Conservation (phyloP, 2,888 invertebrate genomes). For the Hirtodrosophila histrioides region DNA sequence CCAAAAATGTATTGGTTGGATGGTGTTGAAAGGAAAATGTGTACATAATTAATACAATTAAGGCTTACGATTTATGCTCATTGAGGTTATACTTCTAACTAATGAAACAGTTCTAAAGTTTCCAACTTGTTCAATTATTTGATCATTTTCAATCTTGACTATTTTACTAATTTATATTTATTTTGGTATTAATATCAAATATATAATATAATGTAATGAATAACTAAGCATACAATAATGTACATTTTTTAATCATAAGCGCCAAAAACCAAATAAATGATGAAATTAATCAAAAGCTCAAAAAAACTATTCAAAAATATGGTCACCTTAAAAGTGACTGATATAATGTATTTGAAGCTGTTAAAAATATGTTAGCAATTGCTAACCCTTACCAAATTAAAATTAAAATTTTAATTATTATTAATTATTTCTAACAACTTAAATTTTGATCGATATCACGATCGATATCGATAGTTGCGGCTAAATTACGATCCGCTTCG, state of each 20-base stretch:
- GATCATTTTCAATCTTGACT: conserved; percentile 4
- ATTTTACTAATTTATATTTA: conserved; percentile 33
- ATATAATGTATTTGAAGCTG: too few relatives aligned
- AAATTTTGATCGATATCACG: too few relatives aligned
- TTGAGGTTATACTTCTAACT: conserved; percentile 71
- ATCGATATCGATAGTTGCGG: too few relatives aligned
- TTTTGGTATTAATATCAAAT: conserved; percentile 43
- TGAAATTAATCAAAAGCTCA: conserved; percentile 12
- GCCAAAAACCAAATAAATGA: conserved; percentile 46
- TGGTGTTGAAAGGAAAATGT: conserved; percentile 17
- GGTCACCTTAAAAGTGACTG: not conserved
- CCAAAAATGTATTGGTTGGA: conserved; percentile 12
- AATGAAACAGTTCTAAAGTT: conserved; percentile 45
- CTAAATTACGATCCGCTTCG: too few relatives aligned
- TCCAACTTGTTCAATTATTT: conserved; percentile 56
- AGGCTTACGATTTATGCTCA: conserved; percentile 69
- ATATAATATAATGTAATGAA: conserved; percentile 16
- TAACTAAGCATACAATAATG: conserved; percentile 29
- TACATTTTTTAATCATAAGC: conserved; percentile 58
- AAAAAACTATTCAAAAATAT: not conserved
- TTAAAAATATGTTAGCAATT: too few relatives aligned
- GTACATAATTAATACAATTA: conserved; percentile 64
- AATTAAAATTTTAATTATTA: too few relatives aligned
- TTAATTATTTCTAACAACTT: too few relatives aligned
- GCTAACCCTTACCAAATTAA: too few relatives aligned